phyloP scores from a whole-genome alignment of 1,140 invertebrate species.

The Apis florea region DNA sequence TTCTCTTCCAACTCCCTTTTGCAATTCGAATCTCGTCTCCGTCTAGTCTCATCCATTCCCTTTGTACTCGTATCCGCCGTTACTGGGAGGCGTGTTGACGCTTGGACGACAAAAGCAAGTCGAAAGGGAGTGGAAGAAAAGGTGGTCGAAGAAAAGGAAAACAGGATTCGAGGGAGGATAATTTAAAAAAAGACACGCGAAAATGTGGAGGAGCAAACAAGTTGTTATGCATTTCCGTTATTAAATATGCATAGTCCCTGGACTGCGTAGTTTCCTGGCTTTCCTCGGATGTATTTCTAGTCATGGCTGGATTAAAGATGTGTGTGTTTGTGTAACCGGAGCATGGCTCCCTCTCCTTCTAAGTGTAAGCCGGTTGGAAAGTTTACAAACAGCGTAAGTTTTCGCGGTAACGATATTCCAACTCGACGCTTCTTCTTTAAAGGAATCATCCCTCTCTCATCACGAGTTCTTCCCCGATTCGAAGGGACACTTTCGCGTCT shows the following conservation, averaged over 20 bases:
- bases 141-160: not conserved
- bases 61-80: not conserved
- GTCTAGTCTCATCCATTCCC: not conserved
- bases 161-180: not conserved
- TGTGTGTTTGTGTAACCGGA: slow-evolving; percentile 32
- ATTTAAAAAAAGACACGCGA: slow-evolving; percentile 18
- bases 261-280: slow-evolving; percentile 20
- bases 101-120: slow-evolving; percentile 10
- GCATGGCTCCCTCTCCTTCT: not conserved
- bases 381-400: slow-evolving; percentile 21
- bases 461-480: not conserved
- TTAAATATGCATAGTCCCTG: slow-evolving; percentile 57
- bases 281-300: slow-evolving; percentile 36
- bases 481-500: not conserved
- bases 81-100: not conserved
- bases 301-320: slow-evolving; percentile 53
- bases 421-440: not conserved
- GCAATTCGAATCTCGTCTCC: not conserved
- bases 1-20: not conserved
- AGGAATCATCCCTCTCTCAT: not conserved
- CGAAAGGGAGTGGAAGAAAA: not conserved
- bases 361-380: too few species aligned
- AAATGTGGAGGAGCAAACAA: slow-evolving; percentile 25
- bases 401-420: not conserved
- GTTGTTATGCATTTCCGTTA: slow-evolving; percentile 63